These are phyloP conservation scores for Cylloceria caligata DNA, from an alignment of 2,888 invertebrate species.

Conservation along the genomic window DNA sequence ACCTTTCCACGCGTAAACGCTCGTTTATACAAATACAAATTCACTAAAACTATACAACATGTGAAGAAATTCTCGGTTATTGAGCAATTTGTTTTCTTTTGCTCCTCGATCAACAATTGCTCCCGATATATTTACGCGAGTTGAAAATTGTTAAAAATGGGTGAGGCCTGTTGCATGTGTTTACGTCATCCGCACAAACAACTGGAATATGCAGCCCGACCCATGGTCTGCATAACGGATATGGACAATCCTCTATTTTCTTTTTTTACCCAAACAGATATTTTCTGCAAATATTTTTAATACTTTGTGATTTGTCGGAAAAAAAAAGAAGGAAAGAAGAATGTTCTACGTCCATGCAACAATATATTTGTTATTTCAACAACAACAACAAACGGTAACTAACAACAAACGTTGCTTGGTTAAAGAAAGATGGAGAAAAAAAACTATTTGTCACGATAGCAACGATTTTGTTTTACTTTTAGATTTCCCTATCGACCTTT, in stretches of 20 bases:
- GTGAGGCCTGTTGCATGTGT: constrained; percentile 54
- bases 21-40: neutral
- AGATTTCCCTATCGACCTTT: too few species aligned
- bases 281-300: neutral
- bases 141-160: constrained; percentile 56
- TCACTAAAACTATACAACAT: neutral
- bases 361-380: too few species aligned
- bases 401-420: too few species aligned
- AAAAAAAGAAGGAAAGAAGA: too few species aligned
- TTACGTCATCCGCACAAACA: constrained; percentile 1
- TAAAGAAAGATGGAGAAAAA: too few species aligned
- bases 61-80: constrained; percentile 28
- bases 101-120: constrained; percentile 5
- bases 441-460: too few species aligned
- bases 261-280: neutral
- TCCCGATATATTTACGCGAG: constrained; percentile 50
- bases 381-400: too few species aligned
- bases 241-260: neutral
- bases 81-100: constrained; percentile 44
- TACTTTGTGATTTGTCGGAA: too few species aligned
- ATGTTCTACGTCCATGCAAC: too few species aligned
- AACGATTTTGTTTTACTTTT: too few species aligned
- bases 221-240: neutral
- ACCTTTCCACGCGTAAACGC: neutral
- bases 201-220: neutral